phyloP scores from a whole-genome alignment of 37 sponge, comb jelly and placozoan species.

The Hexactinellida sp. region DNA sequence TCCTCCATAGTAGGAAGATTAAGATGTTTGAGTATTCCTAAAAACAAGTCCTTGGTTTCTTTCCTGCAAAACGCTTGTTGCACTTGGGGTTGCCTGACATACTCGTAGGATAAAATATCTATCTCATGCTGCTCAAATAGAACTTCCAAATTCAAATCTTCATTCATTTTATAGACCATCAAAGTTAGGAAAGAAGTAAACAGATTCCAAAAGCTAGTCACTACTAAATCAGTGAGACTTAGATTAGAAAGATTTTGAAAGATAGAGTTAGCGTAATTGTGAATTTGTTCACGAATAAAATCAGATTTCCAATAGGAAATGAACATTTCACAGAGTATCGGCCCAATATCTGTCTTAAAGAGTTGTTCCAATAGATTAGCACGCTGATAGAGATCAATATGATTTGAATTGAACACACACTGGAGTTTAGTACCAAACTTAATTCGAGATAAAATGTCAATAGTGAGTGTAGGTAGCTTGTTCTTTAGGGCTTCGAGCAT shows the following conservation, averaged over 20 bases:
- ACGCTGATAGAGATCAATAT: not conserved
- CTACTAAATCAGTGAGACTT: constrained; percentile 20
- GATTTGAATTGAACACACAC: not conserved
- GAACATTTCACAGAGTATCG: constrained; percentile 44
- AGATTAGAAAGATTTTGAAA: not conserved
- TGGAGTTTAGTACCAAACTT: not conserved
- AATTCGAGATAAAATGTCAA: not conserved
- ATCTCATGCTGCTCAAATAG: not conserved
- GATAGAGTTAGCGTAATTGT: constrained; percentile 7
- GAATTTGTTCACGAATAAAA: constrained; percentile 14
- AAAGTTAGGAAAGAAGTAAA: constrained; percentile 55
- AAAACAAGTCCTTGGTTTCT: constrained; percentile 30
- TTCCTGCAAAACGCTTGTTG: not conserved
- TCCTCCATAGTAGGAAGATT: constrained; percentile 37
- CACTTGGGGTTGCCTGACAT: not conserved
- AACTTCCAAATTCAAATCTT: constrained; percentile 42
- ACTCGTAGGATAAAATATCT: not conserved
- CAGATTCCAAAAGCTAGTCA: constrained; percentile 38
- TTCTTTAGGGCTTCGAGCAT: not conserved
- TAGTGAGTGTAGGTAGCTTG: not conserved
- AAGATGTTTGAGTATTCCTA: constrained; percentile 30
- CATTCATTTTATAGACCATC: constrained; percentile 52
- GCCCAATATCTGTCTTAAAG: constrained; percentile 34
- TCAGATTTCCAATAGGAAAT: constrained; percentile 16
- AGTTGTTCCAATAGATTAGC: constrained; percentile 21